These are phyloP conservation scores for Drosophila mojavensis DNA, from an alignment of 1,140 invertebrate species.

Conservation along the genomic window DNA sequence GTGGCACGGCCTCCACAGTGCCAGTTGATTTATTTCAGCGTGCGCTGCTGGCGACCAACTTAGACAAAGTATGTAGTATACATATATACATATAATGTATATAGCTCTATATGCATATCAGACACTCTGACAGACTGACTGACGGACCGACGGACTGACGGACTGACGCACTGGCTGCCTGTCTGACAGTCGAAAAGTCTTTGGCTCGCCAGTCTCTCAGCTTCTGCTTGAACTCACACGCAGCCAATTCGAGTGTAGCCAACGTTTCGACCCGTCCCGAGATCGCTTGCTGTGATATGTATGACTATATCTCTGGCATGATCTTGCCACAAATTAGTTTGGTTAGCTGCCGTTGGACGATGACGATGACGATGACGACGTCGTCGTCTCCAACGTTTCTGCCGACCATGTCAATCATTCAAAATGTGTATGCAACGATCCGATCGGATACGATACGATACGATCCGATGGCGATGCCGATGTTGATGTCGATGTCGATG, in stretches of 20 bases:
- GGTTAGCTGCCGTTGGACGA: constrained; percentile 72
- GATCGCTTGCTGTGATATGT: constrained; percentile 75
- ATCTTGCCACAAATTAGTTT: constrained; percentile 82
- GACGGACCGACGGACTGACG: constrained; percentile 40
- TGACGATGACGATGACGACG: constrained; percentile 12
- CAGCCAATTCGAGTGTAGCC: constrained; percentile 45
- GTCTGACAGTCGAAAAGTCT: constrained; percentile 27
- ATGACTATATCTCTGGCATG: constrained; percentile 81
- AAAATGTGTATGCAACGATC: constrained; percentile 48
- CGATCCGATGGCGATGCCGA: constrained; percentile 7
- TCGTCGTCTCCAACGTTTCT: constrained; percentile 19
- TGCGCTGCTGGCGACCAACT: constrained; percentile 78
- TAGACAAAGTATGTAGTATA: constrained; percentile 63
- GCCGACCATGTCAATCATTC: constrained; percentile 48
- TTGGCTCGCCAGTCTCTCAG: constrained; percentile 25
- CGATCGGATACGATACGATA: constrained; percentile 17
- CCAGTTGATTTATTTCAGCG: constrained; percentile 83
- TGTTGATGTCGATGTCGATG: background rate
- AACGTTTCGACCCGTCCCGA: constrained; percentile 24
- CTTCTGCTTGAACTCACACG: constrained; percentile 76
- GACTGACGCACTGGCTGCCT: constrained; percentile 38
- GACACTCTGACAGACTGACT: constrained; percentile 9
- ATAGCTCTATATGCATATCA: constrained; percentile 38
- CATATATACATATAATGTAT: constrained; percentile 56
- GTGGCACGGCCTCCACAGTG: constrained; percentile 58